Percentiles rank a stretch among this genome's conserved stretches.
Evolutionary conservation across 1,140 invertebrate genomes (phyloP).

Genomic region (Nautilus pompilius): DNA sequence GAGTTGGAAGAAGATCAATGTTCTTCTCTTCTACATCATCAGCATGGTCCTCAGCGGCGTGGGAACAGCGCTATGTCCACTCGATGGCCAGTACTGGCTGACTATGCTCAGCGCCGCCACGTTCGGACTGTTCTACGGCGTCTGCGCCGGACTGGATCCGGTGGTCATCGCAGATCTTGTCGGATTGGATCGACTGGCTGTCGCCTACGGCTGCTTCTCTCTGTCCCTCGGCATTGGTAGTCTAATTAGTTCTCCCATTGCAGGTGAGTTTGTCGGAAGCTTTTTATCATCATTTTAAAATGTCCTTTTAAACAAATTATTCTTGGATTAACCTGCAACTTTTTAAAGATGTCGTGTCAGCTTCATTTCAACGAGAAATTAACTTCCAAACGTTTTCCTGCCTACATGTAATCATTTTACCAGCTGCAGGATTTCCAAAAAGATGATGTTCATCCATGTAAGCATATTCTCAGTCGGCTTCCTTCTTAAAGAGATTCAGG

Average conservation of each 20-base stretch:
- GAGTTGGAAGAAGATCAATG: not conserved
- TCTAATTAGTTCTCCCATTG: not conserved
- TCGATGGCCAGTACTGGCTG: not conserved
- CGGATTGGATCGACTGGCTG: not conserved
- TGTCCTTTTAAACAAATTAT: too few relatives aligned
- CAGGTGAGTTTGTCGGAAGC: too few relatives aligned
- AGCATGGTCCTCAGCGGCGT: not conserved
- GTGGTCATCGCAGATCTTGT: not conserved
- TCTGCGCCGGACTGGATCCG: not conserved
- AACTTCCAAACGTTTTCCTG: too few relatives aligned
- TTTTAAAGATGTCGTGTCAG: too few relatives aligned
- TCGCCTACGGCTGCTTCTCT: not conserved
- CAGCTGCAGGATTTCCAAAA: too few relatives aligned
- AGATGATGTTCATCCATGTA: too few relatives aligned
- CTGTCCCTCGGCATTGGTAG: not conserved
- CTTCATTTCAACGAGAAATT: too few relatives aligned
- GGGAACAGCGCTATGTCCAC: not conserved
- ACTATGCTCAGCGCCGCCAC: not conserved
- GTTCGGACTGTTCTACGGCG: conserved; percentile 1
- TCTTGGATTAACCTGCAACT: too few relatives aligned
- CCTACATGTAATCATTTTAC: too few relatives aligned
- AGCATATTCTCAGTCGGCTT: too few relatives aligned
- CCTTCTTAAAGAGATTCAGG: too few relatives aligned
- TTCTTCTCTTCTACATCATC: not conserved
- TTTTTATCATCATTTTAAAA: too few relatives aligned